Evolutionary conservation across 1,140 invertebrate species (phyloP).

Genomic region (Drosophila orosa): DNA sequence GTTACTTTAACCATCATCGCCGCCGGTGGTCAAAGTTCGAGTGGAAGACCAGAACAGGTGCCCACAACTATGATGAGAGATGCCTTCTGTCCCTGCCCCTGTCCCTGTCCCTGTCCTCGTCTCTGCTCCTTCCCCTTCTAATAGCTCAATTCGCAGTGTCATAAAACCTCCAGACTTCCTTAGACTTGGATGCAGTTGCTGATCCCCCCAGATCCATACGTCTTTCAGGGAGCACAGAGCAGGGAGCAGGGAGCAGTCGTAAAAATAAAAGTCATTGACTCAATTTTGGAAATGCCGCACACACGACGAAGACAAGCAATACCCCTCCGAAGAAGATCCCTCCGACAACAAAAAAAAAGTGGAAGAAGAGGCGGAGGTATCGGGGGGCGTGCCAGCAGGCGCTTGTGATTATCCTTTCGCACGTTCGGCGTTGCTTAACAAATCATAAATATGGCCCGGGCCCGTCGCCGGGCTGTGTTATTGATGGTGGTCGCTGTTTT

Average conservation of each 20-base stretch:
- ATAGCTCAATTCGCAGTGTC: constrained; percentile 74
- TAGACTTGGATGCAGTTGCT: constrained; percentile 19
- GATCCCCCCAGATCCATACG: neutral
- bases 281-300: constrained; percentile 81
- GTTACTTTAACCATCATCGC: neutral
- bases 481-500: constrained; percentile 70
- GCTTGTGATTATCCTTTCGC: constrained; percentile 82
- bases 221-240: neutral
- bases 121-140: constrained; percentile 19
- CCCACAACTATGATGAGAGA: constrained; percentile 4
- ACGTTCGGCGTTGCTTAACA: constrained; percentile 82
- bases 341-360: neutral
- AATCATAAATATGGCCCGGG: constrained; percentile 76
- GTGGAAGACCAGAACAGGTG: constrained; percentile 16
- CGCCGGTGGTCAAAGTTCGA: constrained; percentile 28
- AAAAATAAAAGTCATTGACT: constrained; percentile 83
- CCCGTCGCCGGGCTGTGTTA: constrained; percentile 64
- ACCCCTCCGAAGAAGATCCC: neutral
- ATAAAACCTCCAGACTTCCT: constrained; percentile 42
- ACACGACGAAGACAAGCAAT: constrained; percentile 59
- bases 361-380: constrained; percentile 26
- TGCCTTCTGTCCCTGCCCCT: neutral
- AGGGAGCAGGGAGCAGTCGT: constrained; percentile 36
- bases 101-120: no score
- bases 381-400: constrained; percentile 74